These are phyloP conservation scores for Scortum barcoo DNA, from an alignment of 2,113 vertebrate genomes.

Conservation along the genomic window DNA sequence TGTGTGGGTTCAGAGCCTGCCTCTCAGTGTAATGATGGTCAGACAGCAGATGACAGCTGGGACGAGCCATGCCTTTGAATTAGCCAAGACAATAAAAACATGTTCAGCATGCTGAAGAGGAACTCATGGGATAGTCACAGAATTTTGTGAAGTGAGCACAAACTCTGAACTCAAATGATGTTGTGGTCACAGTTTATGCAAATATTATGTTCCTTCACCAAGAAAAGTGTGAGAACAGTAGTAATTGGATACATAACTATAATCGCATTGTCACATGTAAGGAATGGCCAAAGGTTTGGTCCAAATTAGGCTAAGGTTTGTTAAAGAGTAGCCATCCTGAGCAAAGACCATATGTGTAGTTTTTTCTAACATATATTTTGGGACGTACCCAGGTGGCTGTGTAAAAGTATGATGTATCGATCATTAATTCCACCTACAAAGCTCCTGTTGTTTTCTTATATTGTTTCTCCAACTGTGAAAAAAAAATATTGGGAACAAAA, in stretches of 20 bases:
- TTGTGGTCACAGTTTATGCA: neutral
- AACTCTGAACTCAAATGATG: constrained; percentile 20
- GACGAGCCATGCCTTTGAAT: constrained; percentile 56
- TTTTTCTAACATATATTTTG: neutral
- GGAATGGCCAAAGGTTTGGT: neutral
- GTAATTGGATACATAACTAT: neutral
- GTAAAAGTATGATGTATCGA: neutral
- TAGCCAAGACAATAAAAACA: constrained; percentile 38
- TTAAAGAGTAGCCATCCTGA: neutral
- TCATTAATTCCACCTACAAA: neutral
- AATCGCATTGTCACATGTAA: neutral
- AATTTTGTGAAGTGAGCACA: constrained; percentile 62
- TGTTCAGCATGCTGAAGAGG: constrained; percentile 61
- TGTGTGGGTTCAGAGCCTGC: constrained; percentile 28
- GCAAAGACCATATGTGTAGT: neutral
- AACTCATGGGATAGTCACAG: neutral
- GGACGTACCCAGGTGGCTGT: neutral
- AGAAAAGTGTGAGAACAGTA: neutral
- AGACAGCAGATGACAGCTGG: constrained; percentile 47
- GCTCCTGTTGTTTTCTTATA: neutral
- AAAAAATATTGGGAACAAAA: neutral
- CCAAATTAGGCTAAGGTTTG: neutral
- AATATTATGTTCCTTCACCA: neutral
- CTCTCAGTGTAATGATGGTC: constrained; percentile 33
- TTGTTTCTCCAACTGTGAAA: neutral